A percentile compares a stretch with the other conserved stretches of the same genome.
phyloP scores from a whole-genome alignment of 2,113 vertebrate genomes.

The Cheilinus undulatus region DNA sequence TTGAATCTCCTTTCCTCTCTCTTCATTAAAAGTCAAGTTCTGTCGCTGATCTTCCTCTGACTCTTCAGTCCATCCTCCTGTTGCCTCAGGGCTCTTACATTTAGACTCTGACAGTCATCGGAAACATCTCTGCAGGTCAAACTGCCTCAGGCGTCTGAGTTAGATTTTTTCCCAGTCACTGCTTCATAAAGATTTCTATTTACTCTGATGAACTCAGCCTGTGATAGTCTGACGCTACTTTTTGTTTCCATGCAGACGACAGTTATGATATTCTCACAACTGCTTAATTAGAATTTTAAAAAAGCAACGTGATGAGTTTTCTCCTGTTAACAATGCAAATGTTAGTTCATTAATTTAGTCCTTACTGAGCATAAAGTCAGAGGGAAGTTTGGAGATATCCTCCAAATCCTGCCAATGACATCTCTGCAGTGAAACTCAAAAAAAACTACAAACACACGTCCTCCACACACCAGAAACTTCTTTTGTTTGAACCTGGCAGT shows the following conservation, averaged over 20 bases:
- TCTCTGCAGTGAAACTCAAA: not conserved
- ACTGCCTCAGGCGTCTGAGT: not conserved
- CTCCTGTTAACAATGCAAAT: not conserved
- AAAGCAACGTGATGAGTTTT: not conserved
- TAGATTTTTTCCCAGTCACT: slow-evolving; percentile 6
- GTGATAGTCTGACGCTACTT: not conserved
- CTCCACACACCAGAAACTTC: not conserved
- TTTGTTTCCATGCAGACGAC: not conserved
- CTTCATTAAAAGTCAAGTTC: not conserved
- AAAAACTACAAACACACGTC: not conserved
- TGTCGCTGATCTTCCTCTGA: not conserved
- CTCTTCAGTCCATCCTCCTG: not conserved
- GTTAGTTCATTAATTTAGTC: not conserved
- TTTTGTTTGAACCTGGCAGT: not conserved
- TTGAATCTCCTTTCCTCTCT: not conserved
- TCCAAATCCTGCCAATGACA: not conserved
- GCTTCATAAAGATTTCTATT: slow-evolving; percentile 9
- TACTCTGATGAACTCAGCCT: not conserved
- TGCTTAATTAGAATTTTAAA: not conserved
- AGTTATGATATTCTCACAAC: not conserved
- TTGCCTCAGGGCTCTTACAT: not conserved
- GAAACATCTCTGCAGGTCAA: not conserved
- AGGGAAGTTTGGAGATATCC: not conserved
- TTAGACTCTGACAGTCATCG: slow-evolving; percentile 4
- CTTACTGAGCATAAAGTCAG: not conserved